Base-by-base conservation (phyloP, 2,888 invertebrate species). In the Cryptocephalus moraei region DNA sequence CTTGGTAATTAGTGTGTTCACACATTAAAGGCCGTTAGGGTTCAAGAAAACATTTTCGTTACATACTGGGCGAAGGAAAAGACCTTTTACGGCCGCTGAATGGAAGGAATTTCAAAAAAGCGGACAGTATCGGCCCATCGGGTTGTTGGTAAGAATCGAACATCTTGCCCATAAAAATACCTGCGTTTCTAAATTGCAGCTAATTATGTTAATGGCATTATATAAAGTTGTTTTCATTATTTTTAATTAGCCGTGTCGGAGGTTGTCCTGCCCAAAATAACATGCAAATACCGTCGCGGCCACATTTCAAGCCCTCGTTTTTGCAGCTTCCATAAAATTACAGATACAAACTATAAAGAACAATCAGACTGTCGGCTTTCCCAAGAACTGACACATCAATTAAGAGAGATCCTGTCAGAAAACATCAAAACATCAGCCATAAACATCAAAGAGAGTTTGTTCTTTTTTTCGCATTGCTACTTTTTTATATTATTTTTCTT, bases 301-400 rank as follows among this genome's bases (percentile, higher is more conserved):
- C 43, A 8, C 14, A 9, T 31, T 13, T 11, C 36, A 34, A 33
- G 33, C 33, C 12, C 36, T 36, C 36, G 36, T 36, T 36, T 36
- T 36, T 36, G 36, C 36, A 36, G 36, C 36, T 36, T 36, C 11
- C 36, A 36, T 36, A 36, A 36, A 36, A 36, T 36, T 12, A 44
- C 49, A 53, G 53, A 55, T 52, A 57, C 58, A 49, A 53, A 57
- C 60, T 56, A 62, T 61, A 59, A 61, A 62, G 62, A 63, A 64
- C 60, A 59, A 62, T 60, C 61, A 57, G 55, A 60, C 60, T 59
- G 64, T 61, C 64, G 62, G 62, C 62, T 56, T 65, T 65, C 62
- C 64, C 63, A 58, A 62, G 63, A 65, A 65, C 64, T 65, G 62
- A 65, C 65, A 64, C 65, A 64, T 65, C 64, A 65, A 65, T 65